Conservation (phyloP, 2,888 invertebrate species). For the Priocnemis perturbator region DNA sequence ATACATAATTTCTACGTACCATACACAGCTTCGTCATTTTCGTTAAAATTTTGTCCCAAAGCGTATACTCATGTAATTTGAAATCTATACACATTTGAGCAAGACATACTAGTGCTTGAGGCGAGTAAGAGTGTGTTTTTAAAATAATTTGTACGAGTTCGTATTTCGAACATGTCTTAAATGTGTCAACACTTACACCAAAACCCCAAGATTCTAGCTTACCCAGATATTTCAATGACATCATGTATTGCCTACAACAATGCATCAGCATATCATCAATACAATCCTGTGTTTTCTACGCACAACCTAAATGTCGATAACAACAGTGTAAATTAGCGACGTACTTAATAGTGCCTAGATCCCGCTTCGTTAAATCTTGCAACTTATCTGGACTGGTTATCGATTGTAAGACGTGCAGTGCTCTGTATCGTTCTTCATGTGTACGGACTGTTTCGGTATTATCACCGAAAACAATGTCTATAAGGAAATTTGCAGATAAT, state of each 20-base stretch:
- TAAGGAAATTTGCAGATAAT: slow-evolving; percentile 64
- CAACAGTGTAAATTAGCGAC: no score
- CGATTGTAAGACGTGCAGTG: slow-evolving; percentile 68
- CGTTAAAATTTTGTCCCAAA: slow-evolving; percentile 60
- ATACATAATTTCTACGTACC: slow-evolving; percentile 44
- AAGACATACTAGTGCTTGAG: slow-evolving; percentile 59
- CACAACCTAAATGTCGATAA: not conserved
- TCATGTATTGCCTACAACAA: slow-evolving; percentile 64
- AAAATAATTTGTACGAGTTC: slow-evolving; percentile 62
- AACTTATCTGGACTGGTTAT: slow-evolving; percentile 61
- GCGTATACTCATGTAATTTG: slow-evolving; percentile 56
- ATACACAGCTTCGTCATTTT: slow-evolving; percentile 62
- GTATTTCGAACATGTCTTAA: slow-evolving; percentile 61
- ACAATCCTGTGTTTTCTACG: not conserved
- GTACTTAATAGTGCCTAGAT: slow-evolving; percentile 62
- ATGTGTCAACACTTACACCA: slow-evolving; percentile 64
- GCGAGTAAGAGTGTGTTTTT: slow-evolving; percentile 52
- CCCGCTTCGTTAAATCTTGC: slow-evolving; percentile 64
- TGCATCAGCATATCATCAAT: no score
- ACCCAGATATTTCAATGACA: slow-evolving; percentile 66
- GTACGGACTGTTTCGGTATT: slow-evolving; percentile 49
- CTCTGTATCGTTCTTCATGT: slow-evolving; percentile 65
- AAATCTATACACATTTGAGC: slow-evolving; percentile 66
- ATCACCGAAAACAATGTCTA: slow-evolving; percentile 64
- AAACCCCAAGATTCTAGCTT: slow-evolving; percentile 70